Percentiles rank a stretch among this genome's conserved stretches.
Evolutionary conservation across 1,140 invertebrate genomes (phyloP).

Genomic region (Heliconius congener): DNA sequence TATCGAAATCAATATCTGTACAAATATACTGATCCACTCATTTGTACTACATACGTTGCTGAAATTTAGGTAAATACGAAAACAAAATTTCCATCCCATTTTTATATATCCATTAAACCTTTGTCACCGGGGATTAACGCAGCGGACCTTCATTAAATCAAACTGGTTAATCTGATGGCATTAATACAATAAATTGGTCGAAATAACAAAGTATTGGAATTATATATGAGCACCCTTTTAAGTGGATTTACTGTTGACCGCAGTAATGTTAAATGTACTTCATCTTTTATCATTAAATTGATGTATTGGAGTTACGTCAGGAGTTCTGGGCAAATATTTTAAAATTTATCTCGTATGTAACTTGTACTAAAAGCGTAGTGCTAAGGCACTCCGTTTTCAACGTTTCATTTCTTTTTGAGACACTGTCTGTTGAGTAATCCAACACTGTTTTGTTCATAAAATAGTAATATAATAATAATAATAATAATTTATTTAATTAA

Average conservation of each 20-base stretch:
- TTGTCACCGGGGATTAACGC: constrained; percentile 7
- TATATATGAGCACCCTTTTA: constrained; percentile 7
- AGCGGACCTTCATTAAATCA: constrained; percentile 10
- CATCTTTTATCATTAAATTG: background rate
- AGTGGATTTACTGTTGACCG: constrained; percentile 7
- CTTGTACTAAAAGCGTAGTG: too few relatives aligned
- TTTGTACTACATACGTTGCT: background rate
- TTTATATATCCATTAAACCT: constrained; percentile 11
- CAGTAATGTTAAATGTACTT: background rate
- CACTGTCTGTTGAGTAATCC: too few relatives aligned
- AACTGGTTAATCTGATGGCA: constrained; percentile 6
- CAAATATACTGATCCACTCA: background rate
- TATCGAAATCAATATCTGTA: background rate
- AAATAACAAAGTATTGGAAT: constrained; percentile 9
- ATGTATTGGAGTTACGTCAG: background rate
- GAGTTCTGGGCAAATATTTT: too few relatives aligned
- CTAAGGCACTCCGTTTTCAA: too few relatives aligned
- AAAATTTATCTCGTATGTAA: too few relatives aligned
- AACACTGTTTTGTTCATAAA: too few relatives aligned
- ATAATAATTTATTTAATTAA: too few relatives aligned
- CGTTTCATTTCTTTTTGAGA: too few relatives aligned
- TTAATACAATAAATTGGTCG: constrained; percentile 6
- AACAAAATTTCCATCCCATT: background rate
- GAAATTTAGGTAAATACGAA: background rate
- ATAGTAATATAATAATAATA: too few relatives aligned